These are phyloP conservation scores for Phalacrocorax pelagicus DNA, from an alignment of 2,113 vertebrate genomes.

Conservation along the genomic window DNA sequence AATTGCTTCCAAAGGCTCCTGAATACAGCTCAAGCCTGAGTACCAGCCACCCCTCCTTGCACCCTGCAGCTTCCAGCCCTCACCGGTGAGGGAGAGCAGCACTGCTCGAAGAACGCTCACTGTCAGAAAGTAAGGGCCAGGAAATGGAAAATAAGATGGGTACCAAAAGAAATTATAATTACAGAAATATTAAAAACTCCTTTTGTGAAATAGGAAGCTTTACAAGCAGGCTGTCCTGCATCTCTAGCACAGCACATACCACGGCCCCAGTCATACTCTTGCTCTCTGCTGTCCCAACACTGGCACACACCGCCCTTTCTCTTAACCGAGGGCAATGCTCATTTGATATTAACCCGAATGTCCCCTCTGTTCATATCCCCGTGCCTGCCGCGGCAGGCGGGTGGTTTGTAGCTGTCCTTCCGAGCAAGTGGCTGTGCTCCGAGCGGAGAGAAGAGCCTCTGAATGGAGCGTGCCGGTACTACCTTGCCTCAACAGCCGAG, in stretches of 20 bases:
- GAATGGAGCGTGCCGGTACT: background rate
- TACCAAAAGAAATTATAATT: background rate
- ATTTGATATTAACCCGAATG: background rate
- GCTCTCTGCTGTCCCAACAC: background rate
- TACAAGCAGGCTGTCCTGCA: background rate
- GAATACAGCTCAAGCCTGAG: background rate
- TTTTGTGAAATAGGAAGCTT: background rate
- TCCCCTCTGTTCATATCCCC: background rate
- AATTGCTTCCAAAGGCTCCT: background rate
- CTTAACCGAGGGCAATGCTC: background rate
- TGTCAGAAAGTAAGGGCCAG: background rate
- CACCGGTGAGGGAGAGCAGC: background rate
- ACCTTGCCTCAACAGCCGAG: background rate
- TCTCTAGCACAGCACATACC: background rate
- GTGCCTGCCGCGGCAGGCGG: background rate
- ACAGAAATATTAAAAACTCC: background rate
- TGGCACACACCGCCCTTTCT: background rate
- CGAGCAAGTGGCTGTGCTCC: background rate
- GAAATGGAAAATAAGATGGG: background rate
- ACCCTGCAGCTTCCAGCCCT: background rate
- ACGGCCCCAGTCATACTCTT: accelerated
- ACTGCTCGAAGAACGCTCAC: background rate
- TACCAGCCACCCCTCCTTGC: background rate
- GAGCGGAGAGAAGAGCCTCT: background rate
- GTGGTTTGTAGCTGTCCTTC: background rate